These are phyloP conservation scores for Podiceps cristatus DNA, from an alignment of 2,113 vertebrate genomes.

Conservation along the genomic window DNA sequence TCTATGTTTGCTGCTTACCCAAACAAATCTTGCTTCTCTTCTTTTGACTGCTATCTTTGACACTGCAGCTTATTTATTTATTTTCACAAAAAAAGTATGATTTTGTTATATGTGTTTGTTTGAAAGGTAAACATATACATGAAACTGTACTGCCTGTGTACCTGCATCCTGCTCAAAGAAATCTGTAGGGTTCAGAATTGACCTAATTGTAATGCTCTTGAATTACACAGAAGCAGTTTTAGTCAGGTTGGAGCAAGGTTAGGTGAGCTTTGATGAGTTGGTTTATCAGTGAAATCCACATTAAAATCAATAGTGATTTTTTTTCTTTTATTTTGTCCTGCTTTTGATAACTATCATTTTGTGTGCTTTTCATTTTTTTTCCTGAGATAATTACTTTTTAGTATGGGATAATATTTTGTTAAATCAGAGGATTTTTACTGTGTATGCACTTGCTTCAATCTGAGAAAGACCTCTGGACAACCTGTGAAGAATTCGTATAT, in stretches of 20 bases:
- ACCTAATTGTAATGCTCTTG: not conserved
- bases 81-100: not conserved
- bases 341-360: not conserved
- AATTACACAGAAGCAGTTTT: not conserved
- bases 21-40: not conserved
- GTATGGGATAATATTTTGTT: not conserved
- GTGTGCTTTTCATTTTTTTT: not conserved
- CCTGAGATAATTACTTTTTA: not conserved
- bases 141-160: not conserved
- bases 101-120: not conserved
- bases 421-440: not conserved
- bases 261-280: not conserved
- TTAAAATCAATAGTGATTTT: not conserved
- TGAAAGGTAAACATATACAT: not conserved
- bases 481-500: not conserved
- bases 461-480: not conserved
- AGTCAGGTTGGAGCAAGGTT: not conserved
- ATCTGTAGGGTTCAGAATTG: not conserved
- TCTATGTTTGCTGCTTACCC: not conserved
- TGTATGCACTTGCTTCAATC: accelerated
- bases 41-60: not conserved
- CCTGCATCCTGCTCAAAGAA: not conserved
- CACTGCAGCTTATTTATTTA: not conserved
- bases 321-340: not conserved
- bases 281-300: not conserved